These are phyloP conservation scores for Incurvaria masculella DNA, from an alignment of 2,888 invertebrate genomes.

Conservation along the genomic window DNA sequence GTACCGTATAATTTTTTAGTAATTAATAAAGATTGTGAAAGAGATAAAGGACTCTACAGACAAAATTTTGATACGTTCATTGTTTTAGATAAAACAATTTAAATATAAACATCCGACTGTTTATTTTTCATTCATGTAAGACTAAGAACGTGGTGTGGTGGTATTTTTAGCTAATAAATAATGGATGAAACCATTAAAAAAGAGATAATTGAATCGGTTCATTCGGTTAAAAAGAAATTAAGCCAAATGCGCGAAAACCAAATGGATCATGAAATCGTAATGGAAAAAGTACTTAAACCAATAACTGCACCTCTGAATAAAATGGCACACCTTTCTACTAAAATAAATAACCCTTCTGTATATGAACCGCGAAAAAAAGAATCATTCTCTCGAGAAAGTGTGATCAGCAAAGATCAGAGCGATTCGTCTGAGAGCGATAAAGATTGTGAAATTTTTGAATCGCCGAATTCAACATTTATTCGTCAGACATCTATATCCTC, in stretches of 20 bases:
- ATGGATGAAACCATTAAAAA: slow-evolving; percentile 2
- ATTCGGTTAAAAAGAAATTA: slow-evolving; percentile 4
- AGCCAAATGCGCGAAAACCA: not conserved
- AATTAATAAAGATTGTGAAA: slow-evolving; percentile 17
- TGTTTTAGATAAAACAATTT: not conserved
- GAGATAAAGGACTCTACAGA: slow-evolving; percentile 16
- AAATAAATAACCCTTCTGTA: too few species aligned
- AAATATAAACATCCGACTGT: slow-evolving; percentile 2
- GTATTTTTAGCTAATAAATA: slow-evolving; percentile 2
- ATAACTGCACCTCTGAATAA: slow-evolving; percentile 6
- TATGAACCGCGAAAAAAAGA: too few species aligned
- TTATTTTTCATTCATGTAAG: slow-evolving; percentile 2
- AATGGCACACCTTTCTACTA: not conserved
- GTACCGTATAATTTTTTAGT: slow-evolving; percentile 11
- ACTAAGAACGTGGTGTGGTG: slow-evolving; percentile 5
- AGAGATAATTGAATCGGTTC: slow-evolving; percentile 6
- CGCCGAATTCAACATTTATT: too few species aligned
- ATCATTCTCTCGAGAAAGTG: too few species aligned
- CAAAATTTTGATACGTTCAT: slow-evolving; percentile 8
- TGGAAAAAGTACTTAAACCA: slow-evolving; percentile 3
- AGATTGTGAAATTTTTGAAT: too few species aligned
- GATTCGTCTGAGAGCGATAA: too few species aligned
- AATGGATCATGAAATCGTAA: not conserved
- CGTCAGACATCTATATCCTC: too few species aligned
- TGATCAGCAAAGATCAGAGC: too few species aligned